phyloP scores from a whole-genome alignment of 2,888 invertebrate genomes.

The Cataglyphis albicans region DNA sequence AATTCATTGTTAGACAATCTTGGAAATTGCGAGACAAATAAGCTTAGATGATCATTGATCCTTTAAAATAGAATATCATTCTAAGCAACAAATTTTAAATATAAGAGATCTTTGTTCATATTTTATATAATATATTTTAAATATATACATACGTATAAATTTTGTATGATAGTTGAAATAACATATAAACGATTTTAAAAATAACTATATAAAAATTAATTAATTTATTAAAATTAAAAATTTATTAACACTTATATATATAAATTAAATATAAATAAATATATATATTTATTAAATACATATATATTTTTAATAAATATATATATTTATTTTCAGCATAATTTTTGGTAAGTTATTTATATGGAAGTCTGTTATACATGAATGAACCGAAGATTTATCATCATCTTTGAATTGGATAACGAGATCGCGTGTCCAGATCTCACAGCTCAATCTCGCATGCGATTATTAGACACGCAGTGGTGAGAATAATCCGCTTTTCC shows the following conservation, averaged over 20 bases:
- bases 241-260: no score
- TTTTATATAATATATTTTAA: conserved; percentile 14
- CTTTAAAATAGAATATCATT: neutral
- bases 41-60: neutral
- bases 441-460: conserved; percentile 28
- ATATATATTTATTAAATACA: no score
- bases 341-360: neutral
- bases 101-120: neutral
- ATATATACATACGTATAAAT: neutral
- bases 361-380: neutral
- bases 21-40: neutral
- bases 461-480: conserved; percentile 32
- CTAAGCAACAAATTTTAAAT: neutral
- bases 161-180: neutral
- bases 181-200: neutral
- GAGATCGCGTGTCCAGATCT: conserved; percentile 27
- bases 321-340: neutral
- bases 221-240: no score
- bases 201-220: neutral
- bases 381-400: neutral
- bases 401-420: neutral
- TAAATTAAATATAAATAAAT: no score
- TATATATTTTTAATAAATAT: neutral
- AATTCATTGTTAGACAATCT: conserved; percentile 25
- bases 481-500: conserved; percentile 52